phyloP scores from a whole-genome alignment of 2,797 vertebrate genomes.

The Gorsachius magnificus region DNA sequence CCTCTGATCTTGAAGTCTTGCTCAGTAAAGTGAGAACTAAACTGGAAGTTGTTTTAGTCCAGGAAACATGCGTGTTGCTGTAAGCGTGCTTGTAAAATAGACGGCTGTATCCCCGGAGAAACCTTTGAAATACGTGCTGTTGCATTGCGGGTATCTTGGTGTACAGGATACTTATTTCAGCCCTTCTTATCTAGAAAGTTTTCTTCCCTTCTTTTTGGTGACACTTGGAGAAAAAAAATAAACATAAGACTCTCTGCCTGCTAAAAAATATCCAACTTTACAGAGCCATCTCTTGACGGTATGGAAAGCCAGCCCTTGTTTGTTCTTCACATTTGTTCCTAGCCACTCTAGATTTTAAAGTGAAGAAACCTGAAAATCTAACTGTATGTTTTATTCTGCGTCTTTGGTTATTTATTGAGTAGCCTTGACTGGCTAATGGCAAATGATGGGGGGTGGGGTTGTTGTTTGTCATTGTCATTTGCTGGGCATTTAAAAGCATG shows the following conservation, averaged over 20 bases:
- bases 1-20: not conserved
- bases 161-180: not conserved
- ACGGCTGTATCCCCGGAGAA: not conserved
- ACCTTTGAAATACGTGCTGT: not conserved
- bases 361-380: not conserved
- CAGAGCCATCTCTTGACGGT: not conserved
- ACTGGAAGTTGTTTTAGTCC: not conserved
- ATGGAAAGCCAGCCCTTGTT: accelerated
- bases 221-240: not conserved
- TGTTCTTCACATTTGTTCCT: not conserved
- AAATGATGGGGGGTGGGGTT: not conserved
- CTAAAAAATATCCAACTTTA: not conserved
- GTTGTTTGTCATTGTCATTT: not conserved
- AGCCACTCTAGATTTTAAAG: not conserved
- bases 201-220: not conserved
- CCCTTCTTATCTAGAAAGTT: not conserved
- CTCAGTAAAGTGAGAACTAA: not conserved
- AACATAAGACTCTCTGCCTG: not conserved
- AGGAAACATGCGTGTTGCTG: not conserved
- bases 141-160: not conserved
- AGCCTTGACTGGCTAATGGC: not conserved
- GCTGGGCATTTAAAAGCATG: not conserved
- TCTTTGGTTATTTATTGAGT: not conserved
- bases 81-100: not conserved
- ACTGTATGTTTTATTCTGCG: accelerated